phyloP scores from a whole-genome alignment of 2,888 invertebrate genomes.

The Ochropleura leucogaster region DNA sequence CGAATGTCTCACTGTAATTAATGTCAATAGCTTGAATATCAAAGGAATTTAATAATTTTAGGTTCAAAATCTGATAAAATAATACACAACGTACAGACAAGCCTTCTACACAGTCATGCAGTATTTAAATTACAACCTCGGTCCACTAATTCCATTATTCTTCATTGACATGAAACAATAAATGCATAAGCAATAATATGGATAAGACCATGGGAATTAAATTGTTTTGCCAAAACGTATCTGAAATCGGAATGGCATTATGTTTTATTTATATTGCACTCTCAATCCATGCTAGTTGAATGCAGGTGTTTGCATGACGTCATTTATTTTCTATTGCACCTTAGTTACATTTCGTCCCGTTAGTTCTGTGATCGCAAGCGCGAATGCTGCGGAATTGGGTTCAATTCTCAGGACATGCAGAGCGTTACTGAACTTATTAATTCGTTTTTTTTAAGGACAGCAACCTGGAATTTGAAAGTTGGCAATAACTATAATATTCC shows the following conservation, averaged over 20 bases:
- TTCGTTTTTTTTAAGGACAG: too few relatives aligned
- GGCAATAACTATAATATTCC: too few relatives aligned
- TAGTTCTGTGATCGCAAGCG: not conserved
- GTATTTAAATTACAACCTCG: constrained; percentile 64
- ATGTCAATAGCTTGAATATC: not conserved
- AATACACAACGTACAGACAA: constrained; percentile 5
- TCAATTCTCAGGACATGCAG: not conserved
- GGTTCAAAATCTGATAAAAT: constrained; percentile 17
- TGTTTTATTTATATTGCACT: constrained; percentile 75
- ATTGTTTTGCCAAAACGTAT: constrained; percentile 67
- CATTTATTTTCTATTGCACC: constrained; percentile 9
- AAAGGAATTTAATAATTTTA: not conserved
- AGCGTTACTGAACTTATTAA: not conserved
- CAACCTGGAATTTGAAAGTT: too few relatives aligned
- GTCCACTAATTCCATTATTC: constrained; percentile 72
- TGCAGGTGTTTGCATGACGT: constrained; percentile 39
- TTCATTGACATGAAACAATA: constrained; percentile 61
- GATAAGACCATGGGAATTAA: constrained; percentile 65
- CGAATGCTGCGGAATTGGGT: not conserved
- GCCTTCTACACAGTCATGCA: constrained; percentile 15
- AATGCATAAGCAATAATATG: constrained; percentile 62
- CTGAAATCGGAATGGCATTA: constrained; percentile 66
- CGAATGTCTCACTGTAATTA: not conserved
- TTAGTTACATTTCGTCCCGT: not conserved
- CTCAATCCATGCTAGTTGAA: constrained; percentile 25